phyloP scores from a whole-genome alignment of 2,888 invertebrate genomes.

The Oscheius sp. region DNA sequence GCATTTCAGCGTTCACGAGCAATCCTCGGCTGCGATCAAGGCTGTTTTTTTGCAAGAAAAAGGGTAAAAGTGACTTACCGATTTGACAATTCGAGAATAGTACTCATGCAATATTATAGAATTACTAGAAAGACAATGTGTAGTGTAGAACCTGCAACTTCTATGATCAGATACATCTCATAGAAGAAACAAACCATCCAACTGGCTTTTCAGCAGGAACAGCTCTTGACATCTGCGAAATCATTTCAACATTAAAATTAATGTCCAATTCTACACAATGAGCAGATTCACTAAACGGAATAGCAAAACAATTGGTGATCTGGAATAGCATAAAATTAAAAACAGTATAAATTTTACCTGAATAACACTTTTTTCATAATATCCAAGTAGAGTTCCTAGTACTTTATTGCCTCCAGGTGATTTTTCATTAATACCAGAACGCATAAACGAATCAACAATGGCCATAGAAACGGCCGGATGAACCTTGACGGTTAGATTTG shows the following conservation, averaged over 20 bases:
- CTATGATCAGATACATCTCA: too few relatives aligned
- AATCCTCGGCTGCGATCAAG: too few relatives aligned
- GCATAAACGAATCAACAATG: conserved; percentile 92
- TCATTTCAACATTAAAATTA: conserved; percentile 88
- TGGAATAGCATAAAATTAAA: conserved; percentile 81
- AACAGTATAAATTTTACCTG: conserved; percentile 50
- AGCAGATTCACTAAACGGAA: conserved; percentile 89
- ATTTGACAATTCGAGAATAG: conserved; percentile 63
- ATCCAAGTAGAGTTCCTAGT: conserved; percentile 92
- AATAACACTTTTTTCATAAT: conserved; percentile 70
- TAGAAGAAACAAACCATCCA: conserved; percentile 82
- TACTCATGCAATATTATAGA: conserved; percentile 70
- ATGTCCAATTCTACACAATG: conserved; percentile 91
- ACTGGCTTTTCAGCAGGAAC: conserved; percentile 93
- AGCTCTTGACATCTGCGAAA: conserved; percentile 87
- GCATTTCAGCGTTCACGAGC: too few relatives aligned
- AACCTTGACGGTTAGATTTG: conserved; percentile 76
- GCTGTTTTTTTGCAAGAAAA: too few relatives aligned
- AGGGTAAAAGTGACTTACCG: too few relatives aligned
- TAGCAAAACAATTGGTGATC: conserved; percentile 98
- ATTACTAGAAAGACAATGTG: conserved; percentile 90
- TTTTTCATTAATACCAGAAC: conserved; percentile 25
- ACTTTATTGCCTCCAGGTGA: conserved; percentile 76
- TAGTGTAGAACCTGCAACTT: conserved; percentile 83
- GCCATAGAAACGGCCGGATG: conserved; percentile 98